phyloP scores from a whole-genome alignment of 2,797 vertebrate genomes.

The Pelochelys cantorii region DNA sequence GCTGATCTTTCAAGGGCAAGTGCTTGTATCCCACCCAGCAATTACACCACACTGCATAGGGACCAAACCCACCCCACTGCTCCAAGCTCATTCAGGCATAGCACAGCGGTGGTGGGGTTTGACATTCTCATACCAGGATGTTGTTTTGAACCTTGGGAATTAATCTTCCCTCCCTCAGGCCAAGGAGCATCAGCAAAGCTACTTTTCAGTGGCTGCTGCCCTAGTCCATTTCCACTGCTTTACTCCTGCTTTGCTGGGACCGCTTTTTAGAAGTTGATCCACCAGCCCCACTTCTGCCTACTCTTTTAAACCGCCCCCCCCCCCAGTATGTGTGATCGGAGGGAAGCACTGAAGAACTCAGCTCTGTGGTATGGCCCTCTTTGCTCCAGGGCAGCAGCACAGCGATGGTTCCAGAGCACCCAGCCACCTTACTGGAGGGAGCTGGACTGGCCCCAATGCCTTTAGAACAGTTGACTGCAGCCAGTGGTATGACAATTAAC shows the following conservation, averaged over 20 bases:
- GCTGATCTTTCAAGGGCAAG: background rate
- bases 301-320: background rate
- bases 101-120: background rate
- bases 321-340: rapidly evolving
- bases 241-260: background rate
- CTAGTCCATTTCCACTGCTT: background rate
- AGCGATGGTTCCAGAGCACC: rapidly evolving
- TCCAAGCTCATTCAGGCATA: background rate
- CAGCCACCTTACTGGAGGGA: background rate
- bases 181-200: background rate
- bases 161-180: background rate
- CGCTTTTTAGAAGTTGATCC: background rate
- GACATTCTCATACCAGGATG: background rate
- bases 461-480: background rate
- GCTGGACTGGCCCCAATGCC: background rate
- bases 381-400: background rate
- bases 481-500: background rate
- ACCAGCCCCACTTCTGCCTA: background rate
- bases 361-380: background rate
- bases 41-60: background rate
- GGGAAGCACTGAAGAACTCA: background rate
- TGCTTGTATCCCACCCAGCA: background rate
- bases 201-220: background rate
- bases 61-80: background rate
- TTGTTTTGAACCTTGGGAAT: background rate